These are phyloP conservation scores for Gobio occitaniae DNA, from an alignment of 2,797 vertebrate genomes.

Conservation along the genomic window DNA sequence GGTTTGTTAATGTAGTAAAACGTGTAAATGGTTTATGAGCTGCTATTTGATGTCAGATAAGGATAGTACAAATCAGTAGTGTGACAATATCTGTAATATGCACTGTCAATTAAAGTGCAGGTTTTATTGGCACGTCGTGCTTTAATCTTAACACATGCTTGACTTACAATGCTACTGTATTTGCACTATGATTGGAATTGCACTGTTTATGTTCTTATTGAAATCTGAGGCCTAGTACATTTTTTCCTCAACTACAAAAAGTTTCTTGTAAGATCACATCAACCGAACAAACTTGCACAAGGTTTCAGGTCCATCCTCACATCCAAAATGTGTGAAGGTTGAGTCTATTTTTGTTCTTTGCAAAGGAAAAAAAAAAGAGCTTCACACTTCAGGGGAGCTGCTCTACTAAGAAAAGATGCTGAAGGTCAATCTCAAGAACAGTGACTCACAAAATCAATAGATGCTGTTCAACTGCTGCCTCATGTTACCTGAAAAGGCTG, in stretches of 20 bases:
- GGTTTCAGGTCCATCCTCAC: not conserved
- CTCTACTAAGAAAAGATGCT: conserved; percentile 2
- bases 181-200: not conserved
- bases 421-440: conserved; percentile 18
- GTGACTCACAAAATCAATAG: conserved; percentile 32
- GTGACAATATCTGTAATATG: not conserved
- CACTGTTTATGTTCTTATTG: not conserved
- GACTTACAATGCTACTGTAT: not conserved
- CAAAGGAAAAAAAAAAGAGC: not conserved
- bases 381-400: conserved; percentile 16
- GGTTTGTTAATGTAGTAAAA: not conserved
- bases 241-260: not conserved
- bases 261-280: not conserved
- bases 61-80: not conserved
- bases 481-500: conserved; percentile 4
- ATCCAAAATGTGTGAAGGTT: not conserved
- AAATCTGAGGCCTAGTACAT: too few species aligned
- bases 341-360: conserved; percentile 22
- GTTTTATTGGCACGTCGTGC: not conserved
- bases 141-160: not conserved
- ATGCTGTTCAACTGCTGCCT: not conserved
- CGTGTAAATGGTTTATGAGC: not conserved
- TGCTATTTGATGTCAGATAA: conserved; percentile 16
- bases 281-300: not conserved
- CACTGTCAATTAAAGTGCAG: not conserved